phyloP scores from a whole-genome alignment of 2,113 vertebrate genomes.

The Isichthys henryi region DNA sequence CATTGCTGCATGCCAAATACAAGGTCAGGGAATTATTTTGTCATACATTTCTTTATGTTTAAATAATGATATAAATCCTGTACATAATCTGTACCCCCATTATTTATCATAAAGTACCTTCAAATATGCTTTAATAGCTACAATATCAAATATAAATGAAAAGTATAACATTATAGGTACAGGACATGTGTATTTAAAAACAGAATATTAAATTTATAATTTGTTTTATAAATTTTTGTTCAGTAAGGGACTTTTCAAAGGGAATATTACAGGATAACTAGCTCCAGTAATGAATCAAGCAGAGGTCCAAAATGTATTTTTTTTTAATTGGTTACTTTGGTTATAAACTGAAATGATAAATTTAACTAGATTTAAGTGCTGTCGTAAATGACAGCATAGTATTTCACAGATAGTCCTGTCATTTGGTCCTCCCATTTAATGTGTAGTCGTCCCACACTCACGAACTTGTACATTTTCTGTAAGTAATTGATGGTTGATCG shows the following conservation, averaged over 20 bases:
- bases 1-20: background rate
- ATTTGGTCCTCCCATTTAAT: background rate
- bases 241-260: background rate
- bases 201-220: background rate
- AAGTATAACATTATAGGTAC: background rate
- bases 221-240: background rate
- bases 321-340: background rate
- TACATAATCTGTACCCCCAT: background rate
- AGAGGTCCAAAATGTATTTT: background rate
- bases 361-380: background rate
- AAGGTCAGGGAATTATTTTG: background rate
- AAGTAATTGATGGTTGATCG: background rate
- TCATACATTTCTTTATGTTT: background rate
- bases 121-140: background rate
- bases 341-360: background rate
- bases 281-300: background rate
- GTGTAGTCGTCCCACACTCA: background rate
- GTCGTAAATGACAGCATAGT: background rate
- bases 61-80: background rate
- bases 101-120: background rate
- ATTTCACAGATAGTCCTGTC: background rate
- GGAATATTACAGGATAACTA: background rate
- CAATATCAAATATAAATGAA: background rate
- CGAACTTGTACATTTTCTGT: background rate
- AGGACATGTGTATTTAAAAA: background rate